Conservation (phyloP, 35 echinoderm and acorn worm genomes). For the Chiridota heheva region DNA sequence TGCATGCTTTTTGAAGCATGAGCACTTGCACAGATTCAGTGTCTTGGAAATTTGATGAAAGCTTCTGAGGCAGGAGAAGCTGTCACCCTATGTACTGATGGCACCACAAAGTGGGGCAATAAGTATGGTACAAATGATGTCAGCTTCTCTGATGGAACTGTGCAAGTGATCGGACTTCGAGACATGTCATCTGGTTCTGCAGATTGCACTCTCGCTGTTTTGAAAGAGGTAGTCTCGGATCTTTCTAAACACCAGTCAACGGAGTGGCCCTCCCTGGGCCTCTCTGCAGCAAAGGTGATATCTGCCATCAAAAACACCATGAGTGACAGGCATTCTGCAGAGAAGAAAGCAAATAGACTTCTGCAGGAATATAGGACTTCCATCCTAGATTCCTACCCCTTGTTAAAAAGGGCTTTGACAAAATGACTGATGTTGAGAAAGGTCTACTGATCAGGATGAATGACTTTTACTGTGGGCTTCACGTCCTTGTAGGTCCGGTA, state of each 20-base stretch:
- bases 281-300: conserved; percentile 32
- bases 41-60: conserved; percentile 36
- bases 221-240: no score
- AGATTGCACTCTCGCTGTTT: conserved; percentile 10
- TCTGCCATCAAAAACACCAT: conserved; percentile 50
- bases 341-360: conserved; percentile 40
- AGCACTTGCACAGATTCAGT: conserved; percentile 12
- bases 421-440: no score
- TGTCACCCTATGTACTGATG: conserved; percentile 21
- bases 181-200: no score
- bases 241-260: conserved; percentile 1
- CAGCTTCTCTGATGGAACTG: conserved; percentile 18
- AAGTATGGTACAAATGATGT: conserved; percentile 25
- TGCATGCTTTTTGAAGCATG: no score
- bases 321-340: conserved; percentile 42
- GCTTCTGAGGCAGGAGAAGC: no score
- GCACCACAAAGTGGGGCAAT: conserved; percentile 25
- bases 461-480: conserved; percentile 70
- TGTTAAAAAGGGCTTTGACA: no score
- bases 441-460: no score
- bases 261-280: conserved; percentile 1
- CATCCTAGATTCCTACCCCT: conserved; percentile 22
- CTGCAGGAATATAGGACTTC: conserved; percentile 28
- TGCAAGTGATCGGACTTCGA: no score
- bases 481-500: conserved; percentile 60